Percentiles rank a stretch among this genome's conserved stretches.
phyloP scores from a whole-genome alignment of 2,888 invertebrate genomes.

The Camponotus fellah region DNA sequence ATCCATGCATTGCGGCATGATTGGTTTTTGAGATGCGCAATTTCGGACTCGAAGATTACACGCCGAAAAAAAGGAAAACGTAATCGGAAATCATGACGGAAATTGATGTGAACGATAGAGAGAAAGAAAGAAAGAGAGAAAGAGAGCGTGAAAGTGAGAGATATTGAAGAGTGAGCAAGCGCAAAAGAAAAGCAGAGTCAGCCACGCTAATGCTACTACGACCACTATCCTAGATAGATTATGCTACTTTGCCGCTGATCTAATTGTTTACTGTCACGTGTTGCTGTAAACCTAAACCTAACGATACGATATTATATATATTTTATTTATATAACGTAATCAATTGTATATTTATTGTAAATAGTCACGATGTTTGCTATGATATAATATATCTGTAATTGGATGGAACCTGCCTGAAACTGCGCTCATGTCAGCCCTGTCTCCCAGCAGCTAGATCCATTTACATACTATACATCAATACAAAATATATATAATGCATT shows the following conservation, averaged over 20 bases:
- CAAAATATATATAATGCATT: slow-evolving; percentile 14
- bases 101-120: slow-evolving; percentile 31
- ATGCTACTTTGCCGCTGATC: slow-evolving; percentile 85
- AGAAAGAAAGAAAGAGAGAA: slow-evolving; percentile 44
- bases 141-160: slow-evolving; percentile 52
- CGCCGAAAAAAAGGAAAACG: background rate
- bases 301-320: slow-evolving; percentile 81
- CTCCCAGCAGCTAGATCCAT: slow-evolving; percentile 52
- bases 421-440: slow-evolving; percentile 69
- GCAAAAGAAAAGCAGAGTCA: slow-evolving; percentile 68
- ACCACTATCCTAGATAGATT: slow-evolving; percentile 84
- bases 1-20: slow-evolving; percentile 36
- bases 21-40: slow-evolving; percentile 37
- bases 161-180: slow-evolving; percentile 42
- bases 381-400: slow-evolving; percentile 85
- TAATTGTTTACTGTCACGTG: slow-evolving; percentile 85
- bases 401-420: slow-evolving; percentile 82
- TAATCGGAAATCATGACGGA: slow-evolving; percentile 35
- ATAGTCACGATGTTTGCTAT: slow-evolving; percentile 86
- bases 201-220: slow-evolving; percentile 83
- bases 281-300: slow-evolving; percentile 84
- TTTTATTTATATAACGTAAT: slow-evolving; percentile 85
- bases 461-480: slow-evolving; percentile 30
- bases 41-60: slow-evolving; percentile 27
- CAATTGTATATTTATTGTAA: slow-evolving; percentile 86